phyloP scores from a whole-genome alignment of 1,140 invertebrate genomes.

The Tyrophagus putrescentiae region DNA sequence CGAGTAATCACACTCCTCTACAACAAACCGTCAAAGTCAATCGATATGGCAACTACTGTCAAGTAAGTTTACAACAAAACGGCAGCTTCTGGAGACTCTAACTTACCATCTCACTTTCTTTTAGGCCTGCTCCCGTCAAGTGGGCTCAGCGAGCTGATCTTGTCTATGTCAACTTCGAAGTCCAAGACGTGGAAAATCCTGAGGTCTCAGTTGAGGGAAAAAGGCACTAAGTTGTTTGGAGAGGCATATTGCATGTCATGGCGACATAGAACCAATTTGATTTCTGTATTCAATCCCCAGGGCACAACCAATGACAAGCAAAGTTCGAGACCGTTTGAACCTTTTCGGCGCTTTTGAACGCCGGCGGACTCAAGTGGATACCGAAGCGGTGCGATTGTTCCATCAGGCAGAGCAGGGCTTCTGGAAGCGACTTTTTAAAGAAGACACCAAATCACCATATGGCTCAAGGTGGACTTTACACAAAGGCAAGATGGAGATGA shows the following conservation, averaged over 20 bases:
- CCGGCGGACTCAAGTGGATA: conserved; percentile 47
- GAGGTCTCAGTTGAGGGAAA: conserved; percentile 62
- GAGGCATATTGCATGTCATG: background rate
- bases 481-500: conserved; percentile 93
- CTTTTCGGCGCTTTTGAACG: conserved; percentile 63
- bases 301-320: conserved; percentile 63
- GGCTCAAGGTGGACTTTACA: conserved; percentile 91
- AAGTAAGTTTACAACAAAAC: background rate
- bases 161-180: conserved; percentile 68
- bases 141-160: conserved; percentile 74
- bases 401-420: too few relatives aligned
- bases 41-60: background rate
- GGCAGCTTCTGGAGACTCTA: too few relatives aligned
- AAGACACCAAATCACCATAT: conserved; percentile 78
- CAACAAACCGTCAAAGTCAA: too few relatives aligned
- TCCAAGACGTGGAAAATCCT: conserved; percentile 76
- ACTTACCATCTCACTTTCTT: background rate
- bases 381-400: conserved; percentile 53
- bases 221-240: conserved; percentile 46
- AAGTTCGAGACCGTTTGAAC: conserved; percentile 67
- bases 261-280: background rate
- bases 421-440: conserved; percentile 73
- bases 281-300: conserved; percentile 36
- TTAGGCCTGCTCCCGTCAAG: conserved; percentile 55
- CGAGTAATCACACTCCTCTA: too few relatives aligned